A percentile compares a stretch with the other conserved stretches of the same genome.
Conservation (phyloP, 2,797 vertebrate species). For the Pseudochirops cupreus region DNA sequence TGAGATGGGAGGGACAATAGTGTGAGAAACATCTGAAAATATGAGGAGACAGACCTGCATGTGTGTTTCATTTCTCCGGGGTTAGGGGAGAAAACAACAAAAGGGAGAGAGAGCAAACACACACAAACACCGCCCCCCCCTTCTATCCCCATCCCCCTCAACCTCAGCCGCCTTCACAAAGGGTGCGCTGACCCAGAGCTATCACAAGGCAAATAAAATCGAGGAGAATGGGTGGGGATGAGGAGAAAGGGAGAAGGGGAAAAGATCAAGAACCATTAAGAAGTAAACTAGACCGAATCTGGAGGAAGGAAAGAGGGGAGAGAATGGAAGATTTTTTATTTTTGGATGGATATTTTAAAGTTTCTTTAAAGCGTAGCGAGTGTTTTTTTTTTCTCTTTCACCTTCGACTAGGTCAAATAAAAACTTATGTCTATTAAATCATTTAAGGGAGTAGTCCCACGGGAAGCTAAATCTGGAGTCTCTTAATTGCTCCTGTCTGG, state of each 20-base stretch:
- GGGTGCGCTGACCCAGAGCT: slow-evolving; percentile 72
- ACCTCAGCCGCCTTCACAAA: slow-evolving; percentile 67
- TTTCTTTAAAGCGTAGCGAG: not conserved
- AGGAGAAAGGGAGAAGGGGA: not conserved
- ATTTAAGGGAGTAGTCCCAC: not conserved
- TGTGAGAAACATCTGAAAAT: slow-evolving; percentile 87
- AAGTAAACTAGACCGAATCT: not conserved
- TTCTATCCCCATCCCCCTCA: slow-evolving; percentile 6
- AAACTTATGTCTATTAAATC: not conserved
- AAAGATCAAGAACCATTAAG: slow-evolving; percentile 33
- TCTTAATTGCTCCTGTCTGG: not conserved
- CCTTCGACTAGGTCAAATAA: not conserved
- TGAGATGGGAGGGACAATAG: slow-evolving; percentile 84
- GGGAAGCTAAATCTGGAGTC: not conserved
- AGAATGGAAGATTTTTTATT: slow-evolving; percentile 11
- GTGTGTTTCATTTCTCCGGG: slow-evolving; percentile 86
- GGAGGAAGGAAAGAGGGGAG: not conserved
- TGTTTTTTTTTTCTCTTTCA: not conserved
- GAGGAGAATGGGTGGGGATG: slow-evolving; percentile 30
- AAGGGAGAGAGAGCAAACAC: slow-evolving; percentile 72
- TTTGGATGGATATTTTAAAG: not conserved
- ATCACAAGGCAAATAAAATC: slow-evolving; percentile 74
- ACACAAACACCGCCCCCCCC: slow-evolving; percentile 24
- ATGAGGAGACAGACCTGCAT: slow-evolving; percentile 84
- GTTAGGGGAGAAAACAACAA: slow-evolving; percentile 83